Evolutionary conservation across 1,140 invertebrate genomes (phyloP).

Genomic region (Halictus rubicundus): DNA sequence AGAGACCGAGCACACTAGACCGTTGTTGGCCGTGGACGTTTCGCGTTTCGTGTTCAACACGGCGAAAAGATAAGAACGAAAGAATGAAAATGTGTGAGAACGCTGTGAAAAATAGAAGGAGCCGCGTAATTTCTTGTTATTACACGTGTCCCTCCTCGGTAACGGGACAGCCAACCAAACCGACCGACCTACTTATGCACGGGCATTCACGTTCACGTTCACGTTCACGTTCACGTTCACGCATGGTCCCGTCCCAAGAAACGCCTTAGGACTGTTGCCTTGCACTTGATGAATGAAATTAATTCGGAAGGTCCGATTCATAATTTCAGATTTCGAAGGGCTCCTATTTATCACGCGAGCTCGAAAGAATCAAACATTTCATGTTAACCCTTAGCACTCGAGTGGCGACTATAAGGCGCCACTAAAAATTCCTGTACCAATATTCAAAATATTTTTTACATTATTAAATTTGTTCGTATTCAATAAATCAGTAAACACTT

Average conservation of each 20-base stretch:
- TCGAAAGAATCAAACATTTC: no score
- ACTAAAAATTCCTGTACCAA: no score
- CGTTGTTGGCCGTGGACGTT: not conserved
- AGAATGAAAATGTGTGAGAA: not conserved
- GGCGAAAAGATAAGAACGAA: not conserved
- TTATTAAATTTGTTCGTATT: no score
- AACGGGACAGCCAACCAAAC: constrained; percentile 71
- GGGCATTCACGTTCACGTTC: constrained; percentile 51
- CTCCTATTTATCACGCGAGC: no score
- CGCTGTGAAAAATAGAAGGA: constrained; percentile 44
- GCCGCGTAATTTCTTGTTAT: constrained; percentile 67
- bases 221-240: constrained; percentile 25
- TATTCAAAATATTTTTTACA: no score
- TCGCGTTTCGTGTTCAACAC: not conserved
- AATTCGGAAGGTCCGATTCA: not conserved
- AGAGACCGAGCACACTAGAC: no score
- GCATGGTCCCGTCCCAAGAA: constrained; percentile 48
- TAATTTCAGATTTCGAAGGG: not conserved
- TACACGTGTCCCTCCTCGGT: constrained; percentile 70
- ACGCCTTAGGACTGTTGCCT: constrained; percentile 46
- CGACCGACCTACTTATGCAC: constrained; percentile 71
- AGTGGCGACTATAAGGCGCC: no score
- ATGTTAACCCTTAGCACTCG: no score
- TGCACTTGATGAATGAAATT: constrained; percentile 20
- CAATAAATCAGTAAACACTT: no score